Base-by-base conservation (phyloP, 2,888 invertebrate species). In the Leptinotarsa haldemani region DNA sequence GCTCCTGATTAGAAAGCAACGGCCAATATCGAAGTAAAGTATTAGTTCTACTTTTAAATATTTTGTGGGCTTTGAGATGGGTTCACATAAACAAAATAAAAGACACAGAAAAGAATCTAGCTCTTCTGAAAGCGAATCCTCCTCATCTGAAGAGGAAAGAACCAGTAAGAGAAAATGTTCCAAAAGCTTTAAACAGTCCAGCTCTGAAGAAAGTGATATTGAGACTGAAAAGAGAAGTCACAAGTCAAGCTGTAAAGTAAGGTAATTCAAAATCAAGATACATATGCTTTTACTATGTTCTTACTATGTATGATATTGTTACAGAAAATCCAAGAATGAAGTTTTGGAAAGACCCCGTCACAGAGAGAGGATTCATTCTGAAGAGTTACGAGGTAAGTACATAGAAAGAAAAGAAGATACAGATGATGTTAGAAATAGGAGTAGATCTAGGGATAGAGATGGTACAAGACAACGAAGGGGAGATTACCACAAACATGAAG, bases 61-160 rank as follows among this genome's bases (percentile, higher is more conserved):
- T 48, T 70, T 58, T 40, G 40, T 9, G 40, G 40, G 40, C 40
- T 40, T 40, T 40, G 69, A 74, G 46, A 81, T 81, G 79, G 75
- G 77, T 74, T 76, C 79, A 13, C 75, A 77, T 48, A 79, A 76
- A 67, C 69, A 75, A 18, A 74, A 74, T 48, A 80, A 78, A 67
- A 77, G 77, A 71, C 68, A 78, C 46, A 74, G 75, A 65, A 74
- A 76, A 20, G 78, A 78, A 15, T 79, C 79, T 3, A 77, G 75
- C 61, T 74, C 77, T 1, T 77, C 80, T 22, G 77, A 76, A 2
- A 74, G 74, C 53, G 73, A 77, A 48, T 69, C 73, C 0, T 74
- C 79, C 5, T 76, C 76, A 46, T 76, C 77, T 22, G 74, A 73
- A 50, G 74, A 74, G 53, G 71, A 72, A 48, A 70, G 58, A 52